Evolutionary conservation across 2,113 vertebrate species (phyloP).

Genomic region (Castor canadensis): DNA sequence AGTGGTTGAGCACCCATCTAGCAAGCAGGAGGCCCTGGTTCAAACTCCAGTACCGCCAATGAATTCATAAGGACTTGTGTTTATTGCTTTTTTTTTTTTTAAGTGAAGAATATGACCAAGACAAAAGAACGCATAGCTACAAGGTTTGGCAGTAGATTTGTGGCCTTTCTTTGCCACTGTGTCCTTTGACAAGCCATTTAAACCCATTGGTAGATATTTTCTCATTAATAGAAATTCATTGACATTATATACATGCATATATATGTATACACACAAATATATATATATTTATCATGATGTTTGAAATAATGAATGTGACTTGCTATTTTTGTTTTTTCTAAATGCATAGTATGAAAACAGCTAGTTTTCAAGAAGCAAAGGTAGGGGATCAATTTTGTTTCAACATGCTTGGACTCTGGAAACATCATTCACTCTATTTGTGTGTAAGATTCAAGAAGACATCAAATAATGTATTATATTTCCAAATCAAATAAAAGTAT

Average conservation of each 20-base stretch:
- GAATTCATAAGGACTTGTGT: too few species aligned
- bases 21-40: too few species aligned
- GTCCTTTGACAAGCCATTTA: background rate
- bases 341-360: background rate
- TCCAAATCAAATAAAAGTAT: slow-evolving; percentile 14
- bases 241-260: background rate
- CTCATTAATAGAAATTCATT: background rate
- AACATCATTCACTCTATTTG: slow-evolving; percentile 13
- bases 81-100: too few species aligned
- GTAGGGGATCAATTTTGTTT: background rate
- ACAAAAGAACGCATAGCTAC: background rate
- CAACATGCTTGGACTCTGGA: background rate
- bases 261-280: background rate
- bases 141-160: too few species aligned
- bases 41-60: too few species aligned
- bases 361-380: background rate
- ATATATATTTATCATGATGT: too few species aligned
- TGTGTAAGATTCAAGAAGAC: background rate
- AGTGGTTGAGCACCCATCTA: too few species aligned
- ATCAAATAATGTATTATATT: background rate
- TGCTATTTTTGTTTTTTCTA: slow-evolving; percentile 27
- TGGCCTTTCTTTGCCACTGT: background rate
- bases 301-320: slow-evolving; percentile 3
- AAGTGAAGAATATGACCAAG: too few species aligned
- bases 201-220: background rate